Evolutionary conservation across 2,113 vertebrate genomes (phyloP).

Genomic region (Gymnobelideus leadbeateri): DNA sequence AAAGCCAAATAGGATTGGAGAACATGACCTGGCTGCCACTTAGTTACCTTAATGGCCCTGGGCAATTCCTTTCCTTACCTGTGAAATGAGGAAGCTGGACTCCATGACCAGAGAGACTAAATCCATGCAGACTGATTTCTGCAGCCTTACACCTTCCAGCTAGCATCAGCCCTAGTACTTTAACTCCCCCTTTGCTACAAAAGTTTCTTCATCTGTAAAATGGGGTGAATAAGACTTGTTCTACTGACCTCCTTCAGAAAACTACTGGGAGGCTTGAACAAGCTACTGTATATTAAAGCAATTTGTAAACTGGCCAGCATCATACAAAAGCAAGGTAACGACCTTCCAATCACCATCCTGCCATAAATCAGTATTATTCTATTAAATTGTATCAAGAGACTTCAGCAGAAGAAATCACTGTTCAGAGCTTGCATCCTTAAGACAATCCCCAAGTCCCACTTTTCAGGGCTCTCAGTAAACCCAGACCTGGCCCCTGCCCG

Average conservation of each 20-base stretch:
- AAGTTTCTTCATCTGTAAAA: background rate
- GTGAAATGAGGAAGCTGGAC: background rate
- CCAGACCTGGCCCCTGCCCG: too few relatives aligned
- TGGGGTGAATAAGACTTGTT: background rate
- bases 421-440: background rate
- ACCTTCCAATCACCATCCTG: background rate
- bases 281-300: background rate
- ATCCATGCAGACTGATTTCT: background rate
- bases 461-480: background rate
- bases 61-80: background rate
- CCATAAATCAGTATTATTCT: background rate
- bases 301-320: background rate
- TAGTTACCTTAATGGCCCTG: background rate
- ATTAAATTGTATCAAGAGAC: background rate
- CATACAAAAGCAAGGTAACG: background rate
- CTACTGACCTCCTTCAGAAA: background rate
- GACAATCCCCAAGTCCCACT: background rate
- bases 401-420: background rate
- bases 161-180: background rate
- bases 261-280: background rate
- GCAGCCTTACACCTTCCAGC: background rate
- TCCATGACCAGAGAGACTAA: background rate
- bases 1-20: background rate
- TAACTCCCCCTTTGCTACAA: background rate
- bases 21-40: background rate